Percentiles rank a stretch among this genome's conserved stretches.
These are phyloP conservation scores for Tragulus kanchil DNA, from an alignment of 2,113 vertebrate species.

Conservation along the genomic window DNA sequence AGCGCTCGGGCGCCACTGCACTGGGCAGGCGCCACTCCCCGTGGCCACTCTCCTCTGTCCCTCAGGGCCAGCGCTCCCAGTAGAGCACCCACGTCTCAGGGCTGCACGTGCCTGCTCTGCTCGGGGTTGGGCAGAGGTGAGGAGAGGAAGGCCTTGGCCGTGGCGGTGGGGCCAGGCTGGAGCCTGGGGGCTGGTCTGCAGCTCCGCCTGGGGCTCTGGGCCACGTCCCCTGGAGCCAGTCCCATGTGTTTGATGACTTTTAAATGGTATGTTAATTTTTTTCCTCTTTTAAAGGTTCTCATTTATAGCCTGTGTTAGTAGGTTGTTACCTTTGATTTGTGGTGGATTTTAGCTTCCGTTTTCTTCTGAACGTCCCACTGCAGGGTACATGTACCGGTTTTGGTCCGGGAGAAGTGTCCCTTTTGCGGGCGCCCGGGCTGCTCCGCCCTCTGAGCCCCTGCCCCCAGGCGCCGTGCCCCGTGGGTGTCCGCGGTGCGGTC, in stretches of 20 bases:
- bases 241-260: not conserved
- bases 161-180: too few relatives aligned
- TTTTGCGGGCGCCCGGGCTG: not conserved
- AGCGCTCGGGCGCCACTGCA: not conserved
- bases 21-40: not conserved
- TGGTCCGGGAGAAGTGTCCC: not conserved
- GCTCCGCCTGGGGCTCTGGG: not conserved
- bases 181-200: not conserved
- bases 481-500: not conserved
- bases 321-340: not conserved
- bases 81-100: rapidly evolving
- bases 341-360: not conserved
- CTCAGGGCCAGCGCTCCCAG: not conserved
- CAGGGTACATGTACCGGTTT: not conserved
- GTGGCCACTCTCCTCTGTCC: rapidly evolving
- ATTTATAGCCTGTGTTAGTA: rapidly evolving
- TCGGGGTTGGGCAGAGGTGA: not conserved
- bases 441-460: not conserved
- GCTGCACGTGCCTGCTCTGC: not conserved
- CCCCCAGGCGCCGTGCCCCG: rapidly evolving
- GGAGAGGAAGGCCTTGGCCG: too few relatives aligned
- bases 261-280: not conserved
- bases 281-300: not conserved
- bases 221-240: not conserved
- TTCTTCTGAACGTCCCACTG: not conserved